Conservation (phyloP, 2,888 invertebrate species). For the Philhelius pedissequus region DNA sequence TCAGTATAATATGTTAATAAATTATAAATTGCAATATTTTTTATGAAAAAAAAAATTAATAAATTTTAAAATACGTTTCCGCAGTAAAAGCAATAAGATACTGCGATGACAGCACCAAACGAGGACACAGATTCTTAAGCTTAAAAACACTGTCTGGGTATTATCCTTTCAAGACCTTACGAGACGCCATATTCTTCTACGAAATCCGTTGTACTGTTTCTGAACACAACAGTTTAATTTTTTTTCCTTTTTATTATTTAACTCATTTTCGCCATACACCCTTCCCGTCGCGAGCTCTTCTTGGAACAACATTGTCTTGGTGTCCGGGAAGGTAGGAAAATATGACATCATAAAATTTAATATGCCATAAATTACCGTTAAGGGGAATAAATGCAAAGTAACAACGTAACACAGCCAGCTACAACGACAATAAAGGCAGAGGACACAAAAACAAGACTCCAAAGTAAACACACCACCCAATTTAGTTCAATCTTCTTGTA, state of each 20-base stretch:
- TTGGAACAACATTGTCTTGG: conserved; percentile 4
- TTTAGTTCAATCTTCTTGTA: neutral
- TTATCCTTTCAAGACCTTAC: conserved; percentile 61
- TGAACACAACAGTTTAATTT: neutral
- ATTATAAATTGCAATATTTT: conserved; percentile 9
- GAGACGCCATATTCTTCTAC: conserved; percentile 34
- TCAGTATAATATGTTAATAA: neutral
- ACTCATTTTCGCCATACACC: conserved; percentile 18
- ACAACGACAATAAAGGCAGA: conserved; percentile 37
- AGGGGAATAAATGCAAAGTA: conserved; percentile 62
- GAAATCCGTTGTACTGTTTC: neutral
- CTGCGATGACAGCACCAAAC: conserved; percentile 40
- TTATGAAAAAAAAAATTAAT: conserved; percentile 46
- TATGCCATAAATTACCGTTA: conserved; percentile 75
- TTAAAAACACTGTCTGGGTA: conserved; percentile 46
- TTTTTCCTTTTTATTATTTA: conserved; percentile 27
- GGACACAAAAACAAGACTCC: conserved; percentile 38
- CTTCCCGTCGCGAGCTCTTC: neutral
- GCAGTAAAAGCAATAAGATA: conserved; percentile 32
- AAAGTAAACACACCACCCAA: conserved; percentile 11
- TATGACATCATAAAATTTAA: conserved; percentile 75
- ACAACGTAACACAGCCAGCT: conserved; percentile 12
- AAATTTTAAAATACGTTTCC: conserved; percentile 56
- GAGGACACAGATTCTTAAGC: conserved; percentile 59
- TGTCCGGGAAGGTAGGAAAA: conserved; percentile 69